phyloP scores from a whole-genome alignment of 2,888 invertebrate genomes.

The Drosophila barbarae region DNA sequence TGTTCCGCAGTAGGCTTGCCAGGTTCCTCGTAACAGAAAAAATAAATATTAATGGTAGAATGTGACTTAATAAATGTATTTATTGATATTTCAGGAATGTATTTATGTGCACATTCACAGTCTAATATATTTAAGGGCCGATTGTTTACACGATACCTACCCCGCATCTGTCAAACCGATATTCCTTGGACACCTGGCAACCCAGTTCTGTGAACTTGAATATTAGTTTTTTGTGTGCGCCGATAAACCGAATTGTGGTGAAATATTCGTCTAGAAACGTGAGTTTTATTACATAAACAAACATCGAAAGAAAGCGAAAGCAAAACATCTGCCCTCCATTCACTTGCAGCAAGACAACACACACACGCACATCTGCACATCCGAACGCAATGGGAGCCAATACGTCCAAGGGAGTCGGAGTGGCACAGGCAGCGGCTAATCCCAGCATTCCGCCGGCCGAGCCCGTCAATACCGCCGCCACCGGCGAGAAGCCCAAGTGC shows the following conservation, averaged over 20 bases:
- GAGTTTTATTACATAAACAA: conserved; percentile 66
- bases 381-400: conserved; percentile 81
- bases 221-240: conserved; percentile 26
- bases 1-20: not conserved
- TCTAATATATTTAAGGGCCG: too few species aligned
- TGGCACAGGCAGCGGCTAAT: conserved; percentile 80
- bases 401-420: conserved; percentile 81
- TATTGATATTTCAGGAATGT: not conserved
- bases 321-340: not conserved
- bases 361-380: not conserved
- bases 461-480: conserved; percentile 66
- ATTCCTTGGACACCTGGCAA: conserved; percentile 2
- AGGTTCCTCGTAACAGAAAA: not conserved
- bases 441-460: conserved; percentile 34
- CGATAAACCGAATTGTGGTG: conserved; percentile 35
- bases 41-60: not conserved
- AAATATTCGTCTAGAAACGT: conserved; percentile 39
- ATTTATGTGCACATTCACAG: too few species aligned
- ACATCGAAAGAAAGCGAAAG: conserved; percentile 13
- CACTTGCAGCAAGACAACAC: not conserved
- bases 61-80: not conserved
- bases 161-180: not conserved
- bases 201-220: conserved; percentile 37
- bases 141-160: not conserved
- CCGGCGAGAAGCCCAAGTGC: conserved; percentile 84